phyloP scores from a whole-genome alignment of 2,797 vertebrate genomes.

The Bovichtus variegatus region DNA sequence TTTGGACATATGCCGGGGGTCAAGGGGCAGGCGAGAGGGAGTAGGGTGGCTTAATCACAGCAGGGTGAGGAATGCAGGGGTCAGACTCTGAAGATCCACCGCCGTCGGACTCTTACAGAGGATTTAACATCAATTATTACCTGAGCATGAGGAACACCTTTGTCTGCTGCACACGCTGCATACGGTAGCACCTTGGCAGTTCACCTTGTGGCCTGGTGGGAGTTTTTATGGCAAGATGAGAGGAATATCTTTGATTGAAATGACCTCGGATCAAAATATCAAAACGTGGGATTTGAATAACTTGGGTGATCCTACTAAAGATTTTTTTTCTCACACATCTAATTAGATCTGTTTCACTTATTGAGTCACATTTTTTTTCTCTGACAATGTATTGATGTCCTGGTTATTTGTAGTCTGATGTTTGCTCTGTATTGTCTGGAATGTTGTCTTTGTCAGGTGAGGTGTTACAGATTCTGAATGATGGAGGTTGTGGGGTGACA shows the following conservation, averaged over 20 bases:
- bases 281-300: background rate
- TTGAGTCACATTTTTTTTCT: slow-evolving; percentile 25
- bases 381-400: slow-evolving; percentile 11
- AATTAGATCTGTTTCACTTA: slow-evolving; percentile 22
- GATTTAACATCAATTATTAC: slow-evolving; percentile 43
- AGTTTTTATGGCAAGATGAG: slow-evolving; percentile 1
- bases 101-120: slow-evolving; percentile 38
- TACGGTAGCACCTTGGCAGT: background rate
- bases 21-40: slow-evolving; percentile 69
- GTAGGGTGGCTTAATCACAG: slow-evolving; percentile 63
- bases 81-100: slow-evolving; percentile 57
- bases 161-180: slow-evolving; percentile 16
- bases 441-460: slow-evolving; percentile 47
- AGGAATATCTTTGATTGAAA: slow-evolving; percentile 3
- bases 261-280: background rate
- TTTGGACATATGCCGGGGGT: slow-evolving; percentile 80
- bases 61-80: slow-evolving; percentile 80
- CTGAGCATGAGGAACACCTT: slow-evolving; percentile 22
- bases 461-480: slow-evolving; percentile 44
- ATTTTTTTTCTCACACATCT: slow-evolving; percentile 12
- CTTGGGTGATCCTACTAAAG: background rate
- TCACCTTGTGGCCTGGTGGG: slow-evolving; percentile 24
- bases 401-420: slow-evolving; percentile 28
- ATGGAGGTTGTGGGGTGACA: slow-evolving; percentile 27
- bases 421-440: slow-evolving; percentile 31